Conservation (phyloP, 1,140 invertebrate genomes). For the Drosophila micromelanica region DNA sequence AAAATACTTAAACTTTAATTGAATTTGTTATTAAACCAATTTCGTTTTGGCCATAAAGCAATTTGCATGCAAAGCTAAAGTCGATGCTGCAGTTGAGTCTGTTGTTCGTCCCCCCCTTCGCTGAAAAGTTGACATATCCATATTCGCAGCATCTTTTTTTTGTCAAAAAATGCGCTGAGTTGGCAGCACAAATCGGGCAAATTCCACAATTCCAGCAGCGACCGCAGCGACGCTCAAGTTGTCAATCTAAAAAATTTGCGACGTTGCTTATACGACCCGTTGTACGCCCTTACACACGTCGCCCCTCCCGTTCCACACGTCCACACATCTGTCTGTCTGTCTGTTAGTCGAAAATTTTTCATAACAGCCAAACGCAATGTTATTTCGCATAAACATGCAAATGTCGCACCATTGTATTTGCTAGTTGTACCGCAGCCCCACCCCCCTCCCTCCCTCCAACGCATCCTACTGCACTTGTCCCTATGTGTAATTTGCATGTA, state of each 20-base stretch:
- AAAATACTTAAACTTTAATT: slow-evolving; percentile 72
- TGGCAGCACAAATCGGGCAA: slow-evolving; percentile 45
- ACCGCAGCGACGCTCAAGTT: slow-evolving; percentile 28
- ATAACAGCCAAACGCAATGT: slow-evolving; percentile 56
- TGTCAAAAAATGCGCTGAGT: slow-evolving; percentile 28
- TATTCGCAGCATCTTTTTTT: slow-evolving; percentile 8
- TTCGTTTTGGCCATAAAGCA: slow-evolving; percentile 52
- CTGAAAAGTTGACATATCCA: slow-evolving; percentile 42
- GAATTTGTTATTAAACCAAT: slow-evolving; percentile 77
- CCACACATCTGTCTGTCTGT: background rate
- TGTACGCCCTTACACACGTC: slow-evolving; percentile 1
- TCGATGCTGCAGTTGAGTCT: slow-evolving; percentile 1
- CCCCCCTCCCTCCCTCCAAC: no score
- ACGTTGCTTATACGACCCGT: slow-evolving; percentile 45
- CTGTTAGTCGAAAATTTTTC: slow-evolving; percentile 58
- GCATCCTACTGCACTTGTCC: slow-evolving; percentile 49
- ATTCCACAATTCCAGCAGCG: slow-evolving; percentile 10
- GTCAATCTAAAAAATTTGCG: slow-evolving; percentile 27
- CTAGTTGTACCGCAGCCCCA: slow-evolving; percentile 5
- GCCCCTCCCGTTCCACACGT: background rate
- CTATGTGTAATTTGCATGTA: slow-evolving; percentile 79
- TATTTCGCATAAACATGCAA: slow-evolving; percentile 80
- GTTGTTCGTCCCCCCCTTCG: background rate
- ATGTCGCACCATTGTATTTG: slow-evolving; percentile 61
- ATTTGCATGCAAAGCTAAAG: slow-evolving; percentile 53